Percentiles rank a stretch among this genome's conserved stretches.
Evolutionary conservation across 2,113 vertebrate genomes (phyloP).

Genomic region (Oreochromis tanganicae): DNA sequence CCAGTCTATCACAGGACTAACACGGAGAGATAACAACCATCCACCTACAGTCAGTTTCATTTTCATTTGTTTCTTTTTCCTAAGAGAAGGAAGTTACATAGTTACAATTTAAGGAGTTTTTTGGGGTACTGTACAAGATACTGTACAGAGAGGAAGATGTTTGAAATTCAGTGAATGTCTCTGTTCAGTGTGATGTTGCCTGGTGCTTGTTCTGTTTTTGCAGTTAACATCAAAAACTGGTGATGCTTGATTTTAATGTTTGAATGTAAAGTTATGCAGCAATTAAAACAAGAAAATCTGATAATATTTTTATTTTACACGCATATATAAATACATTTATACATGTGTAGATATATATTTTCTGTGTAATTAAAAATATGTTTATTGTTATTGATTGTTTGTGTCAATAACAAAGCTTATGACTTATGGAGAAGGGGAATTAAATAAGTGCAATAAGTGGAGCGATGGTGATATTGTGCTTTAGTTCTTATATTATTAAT

Average conservation of each 20-base stretch:
- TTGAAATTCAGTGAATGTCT: not conserved
- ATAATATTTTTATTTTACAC: accelerated
- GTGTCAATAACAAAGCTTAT: not conserved
- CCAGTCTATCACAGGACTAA: accelerated
- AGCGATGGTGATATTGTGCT: not conserved
- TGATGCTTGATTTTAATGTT: not conserved
- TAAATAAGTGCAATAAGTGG: too few relatives aligned
- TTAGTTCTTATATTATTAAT: not conserved
- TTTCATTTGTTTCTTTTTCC: not conserved
- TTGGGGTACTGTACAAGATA: not conserved
- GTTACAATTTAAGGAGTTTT: not conserved
- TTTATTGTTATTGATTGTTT: not conserved
- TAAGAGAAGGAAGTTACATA: not conserved
- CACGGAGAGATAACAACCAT: not conserved
- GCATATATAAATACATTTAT: not conserved
- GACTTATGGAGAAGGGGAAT: not conserved
- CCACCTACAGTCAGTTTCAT: not conserved
- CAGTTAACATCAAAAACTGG: not conserved
- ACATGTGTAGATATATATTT: accelerated
- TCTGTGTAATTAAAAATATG: not conserved
- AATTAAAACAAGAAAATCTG: not conserved
- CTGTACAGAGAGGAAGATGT: not conserved
- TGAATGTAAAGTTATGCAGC: not conserved
- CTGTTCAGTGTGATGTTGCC: not conserved
- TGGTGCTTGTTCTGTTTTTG: not conserved